Conservation (phyloP, 2,113 vertebrate genomes). For the Gallinago paraguaiae region DNA sequence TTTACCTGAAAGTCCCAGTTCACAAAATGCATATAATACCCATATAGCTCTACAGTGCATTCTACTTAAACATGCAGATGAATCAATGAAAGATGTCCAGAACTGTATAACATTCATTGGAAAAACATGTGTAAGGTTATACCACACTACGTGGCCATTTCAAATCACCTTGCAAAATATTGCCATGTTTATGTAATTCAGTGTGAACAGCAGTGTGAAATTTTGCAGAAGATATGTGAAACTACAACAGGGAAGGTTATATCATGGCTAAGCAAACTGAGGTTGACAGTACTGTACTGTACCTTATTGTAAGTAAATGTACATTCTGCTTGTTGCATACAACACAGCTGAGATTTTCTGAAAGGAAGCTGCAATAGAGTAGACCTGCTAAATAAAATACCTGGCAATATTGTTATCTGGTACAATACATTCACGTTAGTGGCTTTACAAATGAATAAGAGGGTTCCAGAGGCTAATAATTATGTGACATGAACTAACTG, state of each 20-base stretch:
- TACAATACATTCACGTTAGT: constrained; percentile 35
- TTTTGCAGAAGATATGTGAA: not conserved
- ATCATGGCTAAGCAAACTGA: not conserved
- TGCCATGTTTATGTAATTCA: not conserved
- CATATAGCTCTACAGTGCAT: not conserved
- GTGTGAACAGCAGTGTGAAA: not conserved
- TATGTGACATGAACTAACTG: constrained; percentile 46
- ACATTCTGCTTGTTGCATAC: not conserved
- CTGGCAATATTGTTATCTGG: constrained; percentile 34
- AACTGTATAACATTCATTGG: not conserved
- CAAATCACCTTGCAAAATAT: not conserved
- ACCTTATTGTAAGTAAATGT: not conserved
- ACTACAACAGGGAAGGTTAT: not conserved
- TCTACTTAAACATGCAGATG: not conserved
- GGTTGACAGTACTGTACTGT: not conserved
- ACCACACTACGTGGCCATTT: not conserved
- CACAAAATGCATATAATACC: not conserved
- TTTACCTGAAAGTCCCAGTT: not conserved
- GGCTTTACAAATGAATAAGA: constrained; percentile 52
- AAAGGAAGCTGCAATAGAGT: constrained; percentile 11
- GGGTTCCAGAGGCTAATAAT: constrained; percentile 44
- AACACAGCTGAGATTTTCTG: not conserved
- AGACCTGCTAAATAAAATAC: constrained; percentile 44
- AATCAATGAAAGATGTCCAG: not conserved
- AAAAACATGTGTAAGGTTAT: not conserved